Evolutionary conservation across 2,888 invertebrate genomes (phyloP), one percentile per base, ranked within the genome.

Genomic region (Leptopilina syphax): DNA sequence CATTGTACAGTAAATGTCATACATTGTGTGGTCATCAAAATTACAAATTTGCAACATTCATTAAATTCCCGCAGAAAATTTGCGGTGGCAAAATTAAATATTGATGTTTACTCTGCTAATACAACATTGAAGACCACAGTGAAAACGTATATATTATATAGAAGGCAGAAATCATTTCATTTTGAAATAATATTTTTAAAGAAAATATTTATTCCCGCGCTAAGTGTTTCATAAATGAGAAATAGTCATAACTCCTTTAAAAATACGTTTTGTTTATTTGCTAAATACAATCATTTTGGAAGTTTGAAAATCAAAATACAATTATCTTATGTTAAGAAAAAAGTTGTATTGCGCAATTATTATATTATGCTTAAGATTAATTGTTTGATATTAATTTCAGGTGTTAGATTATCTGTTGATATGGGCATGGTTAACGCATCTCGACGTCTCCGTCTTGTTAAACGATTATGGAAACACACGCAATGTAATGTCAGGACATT

Each of bases 401-500:
- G 44, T 7, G 54, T 8, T 24, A n/a, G 54, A 34, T 70, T 70
- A 34, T 27, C 24, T 18, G 24, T 10, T 50, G 27, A 68, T 68
- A 47, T 34, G 34, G 4, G 34, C 34, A 34, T 34, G 63, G 86
- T 87, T 87, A 86, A 87, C 85, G 85, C 86, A 87, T 87, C 86
- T 87, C 85, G 87, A 88, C 88, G 87, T 87, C 34, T 34, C 86
- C 85, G 84, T 85, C 85, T 83, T 80, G 85, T 84, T 86, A 82
- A 79, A 79, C 83, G 85, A 84, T 86, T 85, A 84, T 82, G 78
- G 78, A 80, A 88, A 88, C 87, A 87, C 84, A 24, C 10, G 85
- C 86, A 85, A 87, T 88, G 88, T 87, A 88, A 87, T 87, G 87
- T 87, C 84, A 86, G 85, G 85, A 87, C 86, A 89, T 89, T 87